A percentile compares a stretch with the other conserved stretches of the same genome.
phyloP scores from a whole-genome alignment of 2,888 invertebrate genomes.

The Drosophila maculinotata region DNA sequence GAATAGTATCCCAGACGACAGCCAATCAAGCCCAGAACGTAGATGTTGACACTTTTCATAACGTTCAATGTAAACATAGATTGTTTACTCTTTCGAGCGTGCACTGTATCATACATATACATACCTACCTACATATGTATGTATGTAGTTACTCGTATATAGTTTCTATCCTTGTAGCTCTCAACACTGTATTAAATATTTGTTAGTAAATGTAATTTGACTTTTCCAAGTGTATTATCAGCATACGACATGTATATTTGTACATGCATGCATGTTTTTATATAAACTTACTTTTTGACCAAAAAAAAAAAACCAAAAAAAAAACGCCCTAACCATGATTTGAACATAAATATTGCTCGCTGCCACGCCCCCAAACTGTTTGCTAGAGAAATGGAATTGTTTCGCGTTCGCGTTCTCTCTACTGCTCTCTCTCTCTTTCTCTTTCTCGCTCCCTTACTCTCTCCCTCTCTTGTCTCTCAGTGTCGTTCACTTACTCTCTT shows the following conservation, averaged over 20 bases:
- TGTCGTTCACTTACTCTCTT: neutral
- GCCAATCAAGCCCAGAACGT: too few relatives aligned
- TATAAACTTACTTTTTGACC: too few relatives aligned
- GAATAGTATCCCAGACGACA: too few relatives aligned
- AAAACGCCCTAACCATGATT: too few relatives aligned
- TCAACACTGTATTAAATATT: neutral
- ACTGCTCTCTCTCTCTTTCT: neutral
- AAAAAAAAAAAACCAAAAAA: too few relatives aligned
- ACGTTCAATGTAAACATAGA: too few relatives aligned
- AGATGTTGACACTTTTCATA: too few relatives aligned
- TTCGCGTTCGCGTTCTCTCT: neutral
- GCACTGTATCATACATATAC: too few relatives aligned
- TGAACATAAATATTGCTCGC: neutral
- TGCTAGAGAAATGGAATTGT: slow-evolving; percentile 1
- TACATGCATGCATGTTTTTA: too few relatives aligned
- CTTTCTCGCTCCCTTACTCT: neutral
- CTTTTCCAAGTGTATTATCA: too few relatives aligned
- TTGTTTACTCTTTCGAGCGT: too few relatives aligned
- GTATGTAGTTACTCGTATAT: neutral
- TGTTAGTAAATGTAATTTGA: neutral
- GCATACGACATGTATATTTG: too few relatives aligned
- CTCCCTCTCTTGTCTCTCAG: neutral
- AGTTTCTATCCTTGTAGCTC: neutral
- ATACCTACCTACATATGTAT: neutral
- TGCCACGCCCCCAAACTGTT: slow-evolving; percentile 14